Base-by-base conservation (phyloP, 2,888 invertebrate genomes). In the Dyspetes luteomarginatus region DNA sequence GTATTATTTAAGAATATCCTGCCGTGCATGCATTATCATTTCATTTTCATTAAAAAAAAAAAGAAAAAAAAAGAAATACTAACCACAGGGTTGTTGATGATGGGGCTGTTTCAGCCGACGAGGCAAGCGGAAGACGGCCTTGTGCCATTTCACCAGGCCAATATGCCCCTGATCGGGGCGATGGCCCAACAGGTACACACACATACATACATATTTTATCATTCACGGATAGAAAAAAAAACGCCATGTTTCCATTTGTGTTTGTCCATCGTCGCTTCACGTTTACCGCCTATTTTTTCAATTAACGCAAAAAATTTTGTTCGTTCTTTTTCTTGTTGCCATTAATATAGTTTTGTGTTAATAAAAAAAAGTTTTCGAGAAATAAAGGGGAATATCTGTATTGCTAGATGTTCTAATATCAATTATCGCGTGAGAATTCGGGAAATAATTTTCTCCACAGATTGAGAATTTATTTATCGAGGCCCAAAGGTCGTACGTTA, bases 101-200 rank as follows among this genome's bases (percentile, higher is more conserved):
- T 89, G 86, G 88, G 91, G 91, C 90, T 91, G 90, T 91, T 91
- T 91, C 93, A 88, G 92, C 94, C 94, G 67, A 92, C 93, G 85
- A 92, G 94, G 89, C 93, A 93, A 88, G 93, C 93, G 87, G 92
- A 94, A 89, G 94, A 94, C 91, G 94, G 94, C 82, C 90, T 94
- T 87, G 93, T 93, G 87, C 93, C 94, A 75, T 94, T 93, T 88
- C 93, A 93, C 88, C 94, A 93, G 88, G 91, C 93, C 83, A 92
- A 93, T 87, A 93, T 96, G 92, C 95, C 96, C 84, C 95, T 96
- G 41, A 93, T 95, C 88, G 94, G 93, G 84, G 93, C 94, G 78
- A 90, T 92, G 90, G 90, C 90, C 89, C 92, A 92, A 86, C 92
- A 92, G 92, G 92, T 92, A 91, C 84, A 89, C 86, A 88, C 85